Conservation (phyloP, 2,888 invertebrate species). For the Strigamia transsilvanica region DNA sequence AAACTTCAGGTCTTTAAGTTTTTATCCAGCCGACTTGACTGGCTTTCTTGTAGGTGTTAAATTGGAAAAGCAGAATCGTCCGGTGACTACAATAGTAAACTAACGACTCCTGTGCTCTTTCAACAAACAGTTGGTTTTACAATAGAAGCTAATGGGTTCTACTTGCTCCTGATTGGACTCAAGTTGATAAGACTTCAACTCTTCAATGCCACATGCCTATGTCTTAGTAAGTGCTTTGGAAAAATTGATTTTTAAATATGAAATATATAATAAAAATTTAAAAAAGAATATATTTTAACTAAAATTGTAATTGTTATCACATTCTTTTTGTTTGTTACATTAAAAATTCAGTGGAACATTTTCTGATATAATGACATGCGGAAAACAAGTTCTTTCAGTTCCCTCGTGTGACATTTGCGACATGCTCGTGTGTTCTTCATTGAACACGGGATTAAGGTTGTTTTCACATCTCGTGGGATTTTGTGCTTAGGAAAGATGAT, state of each 20-base stretch:
- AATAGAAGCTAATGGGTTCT: conserved; percentile 27
- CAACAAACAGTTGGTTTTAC: conserved; percentile 11
- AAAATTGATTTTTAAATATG: too few relatives aligned
- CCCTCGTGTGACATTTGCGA: conserved; percentile 47
- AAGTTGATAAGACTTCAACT: not conserved
- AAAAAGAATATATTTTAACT: not conserved
- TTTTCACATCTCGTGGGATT: conserved; percentile 49
- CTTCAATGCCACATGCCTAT: not conserved
- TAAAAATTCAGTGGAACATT: conserved; percentile 5
- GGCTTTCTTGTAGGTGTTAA: conserved; percentile 43
- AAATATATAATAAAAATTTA: not conserved
- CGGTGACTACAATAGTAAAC: conserved; percentile 46
- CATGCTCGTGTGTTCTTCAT: conserved; percentile 48
- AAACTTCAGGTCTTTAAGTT: not conserved
- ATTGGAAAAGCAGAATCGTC: conserved; percentile 43
- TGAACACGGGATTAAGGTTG: conserved; percentile 44
- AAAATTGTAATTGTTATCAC: not conserved
- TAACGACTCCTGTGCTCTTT: conserved; percentile 31
- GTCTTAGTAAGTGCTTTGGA: not conserved
- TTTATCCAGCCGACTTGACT: conserved; percentile 25
- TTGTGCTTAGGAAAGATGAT: conserved; percentile 42
- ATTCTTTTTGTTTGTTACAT: not conserved
- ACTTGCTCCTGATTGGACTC: conserved; percentile 19
- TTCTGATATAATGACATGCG: conserved; percentile 39
- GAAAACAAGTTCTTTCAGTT: conserved; percentile 37